Percentiles rank a stretch among this genome's conserved stretches.
phyloP scores from a whole-genome alignment of 2,888 invertebrate genomes.

The Tenthredo notha region DNA sequence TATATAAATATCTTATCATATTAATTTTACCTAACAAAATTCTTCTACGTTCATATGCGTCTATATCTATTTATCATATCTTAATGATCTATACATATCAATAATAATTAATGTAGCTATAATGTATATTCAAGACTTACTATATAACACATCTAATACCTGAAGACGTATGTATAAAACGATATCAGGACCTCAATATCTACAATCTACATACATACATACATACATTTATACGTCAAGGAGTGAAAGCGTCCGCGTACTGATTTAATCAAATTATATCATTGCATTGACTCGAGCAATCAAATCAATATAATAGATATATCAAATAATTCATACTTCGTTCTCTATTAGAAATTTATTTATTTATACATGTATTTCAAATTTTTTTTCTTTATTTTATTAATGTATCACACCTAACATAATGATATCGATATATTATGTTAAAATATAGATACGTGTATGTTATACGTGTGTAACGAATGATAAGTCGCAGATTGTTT shows the following conservation, averaged over 20 bases:
- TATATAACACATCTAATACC: background rate
- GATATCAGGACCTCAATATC: background rate
- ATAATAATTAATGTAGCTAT: background rate
- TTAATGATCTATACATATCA: background rate
- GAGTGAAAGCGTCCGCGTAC: constrained; percentile 3
- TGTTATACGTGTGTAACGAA: background rate
- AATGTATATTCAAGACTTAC: background rate
- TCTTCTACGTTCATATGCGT: background rate
- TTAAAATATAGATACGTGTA: background rate
- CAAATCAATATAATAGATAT: background rate
- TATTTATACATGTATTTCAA: too few species aligned
- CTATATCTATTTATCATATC: background rate
- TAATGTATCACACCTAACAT: too few species aligned
- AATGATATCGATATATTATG: background rate
- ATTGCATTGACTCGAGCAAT: background rate
- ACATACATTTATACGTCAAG: too few species aligned
- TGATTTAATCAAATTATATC: background rate
- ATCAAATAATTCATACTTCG: background rate
- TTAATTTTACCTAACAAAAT: background rate
- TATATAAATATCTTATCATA: too few species aligned
- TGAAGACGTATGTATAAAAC: background rate
- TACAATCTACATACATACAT: background rate
- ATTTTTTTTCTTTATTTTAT: too few species aligned
- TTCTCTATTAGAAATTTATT: background rate
- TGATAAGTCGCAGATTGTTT: background rate